phyloP scores from a whole-genome alignment of 2,888 invertebrate species.

The Mechanitis messenoides region DNA sequence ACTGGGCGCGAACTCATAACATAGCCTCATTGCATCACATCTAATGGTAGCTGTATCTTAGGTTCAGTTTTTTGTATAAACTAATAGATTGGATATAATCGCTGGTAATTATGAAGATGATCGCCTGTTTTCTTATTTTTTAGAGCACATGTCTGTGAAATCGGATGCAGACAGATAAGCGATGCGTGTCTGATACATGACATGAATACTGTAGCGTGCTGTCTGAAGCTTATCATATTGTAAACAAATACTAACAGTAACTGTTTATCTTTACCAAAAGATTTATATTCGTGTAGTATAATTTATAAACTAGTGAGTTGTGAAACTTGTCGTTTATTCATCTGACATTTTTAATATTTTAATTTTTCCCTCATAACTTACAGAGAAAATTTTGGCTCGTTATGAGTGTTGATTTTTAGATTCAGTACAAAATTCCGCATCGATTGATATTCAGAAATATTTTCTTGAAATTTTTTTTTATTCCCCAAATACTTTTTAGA shows the following conservation, averaged over 20 bases:
- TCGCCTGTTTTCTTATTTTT: slow-evolving; percentile 19
- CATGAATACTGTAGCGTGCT: slow-evolving; percentile 47
- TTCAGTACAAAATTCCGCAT: too few species aligned
- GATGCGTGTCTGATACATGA: slow-evolving; percentile 27
- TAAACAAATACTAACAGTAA: slow-evolving; percentile 34
- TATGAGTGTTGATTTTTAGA: too few species aligned
- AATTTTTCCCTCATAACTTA: too few species aligned
- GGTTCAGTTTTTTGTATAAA: slow-evolving; percentile 7
- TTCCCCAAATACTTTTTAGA: too few species aligned
- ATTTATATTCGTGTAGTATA: neutral
- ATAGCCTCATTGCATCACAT: slow-evolving; percentile 13
- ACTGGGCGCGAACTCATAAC: slow-evolving; percentile 19
- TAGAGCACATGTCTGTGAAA: slow-evolving; percentile 22
- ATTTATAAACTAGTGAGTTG: too few species aligned
- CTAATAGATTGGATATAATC: slow-evolving; percentile 12
- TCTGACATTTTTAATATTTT: too few species aligned
- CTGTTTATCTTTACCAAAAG: slow-evolving; percentile 8
- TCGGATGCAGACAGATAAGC: slow-evolving; percentile 37
- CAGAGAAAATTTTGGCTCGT: too few species aligned
- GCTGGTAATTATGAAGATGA: slow-evolving; percentile 13
- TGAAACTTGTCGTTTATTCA: too few species aligned
- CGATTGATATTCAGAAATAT: too few species aligned
- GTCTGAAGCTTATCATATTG: slow-evolving; percentile 47
- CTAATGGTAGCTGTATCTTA: neutral
- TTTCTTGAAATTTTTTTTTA: too few species aligned